phyloP scores from a whole-genome alignment of 2,888 invertebrate genomes.

The Uloborus plumipes region DNA sequence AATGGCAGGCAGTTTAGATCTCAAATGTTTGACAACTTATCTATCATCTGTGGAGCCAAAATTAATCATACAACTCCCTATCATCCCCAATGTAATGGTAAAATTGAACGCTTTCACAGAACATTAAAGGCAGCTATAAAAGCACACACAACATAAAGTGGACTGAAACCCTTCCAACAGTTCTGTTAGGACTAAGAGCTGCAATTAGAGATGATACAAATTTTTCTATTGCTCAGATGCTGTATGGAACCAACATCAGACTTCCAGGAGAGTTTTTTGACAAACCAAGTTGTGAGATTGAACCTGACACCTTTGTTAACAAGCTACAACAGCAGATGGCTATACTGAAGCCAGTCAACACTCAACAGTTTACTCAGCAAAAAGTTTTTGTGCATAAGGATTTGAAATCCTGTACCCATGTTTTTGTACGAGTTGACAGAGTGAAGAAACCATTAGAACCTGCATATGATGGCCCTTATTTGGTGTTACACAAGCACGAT shows the following conservation, averaged over 20 bases:
- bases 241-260: not conserved
- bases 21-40: not conserved
- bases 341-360: no score
- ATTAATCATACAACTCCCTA: not conserved
- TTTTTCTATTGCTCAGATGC: constrained; percentile 6
- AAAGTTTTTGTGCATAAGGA: no score
- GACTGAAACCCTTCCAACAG: not conserved
- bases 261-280: constrained; percentile 9
- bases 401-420: no score
- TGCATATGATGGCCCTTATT: no score
- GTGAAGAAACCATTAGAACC: no score
- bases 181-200: not conserved
- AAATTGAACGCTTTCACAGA: constrained; percentile 3
- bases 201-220: not conserved
- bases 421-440: no score
- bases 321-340: no score
- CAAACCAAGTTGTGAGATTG: no score
- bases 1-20: constrained; percentile 69
- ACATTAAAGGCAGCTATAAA: not conserved
- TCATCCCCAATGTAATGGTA: constrained; percentile 20
- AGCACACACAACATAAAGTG: not conserved
- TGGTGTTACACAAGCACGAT: no score
- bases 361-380: no score
- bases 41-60: not conserved
- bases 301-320: no score